Evolutionary conservation across 2,113 vertebrate species (phyloP), one percentile per base, ranked within the genome.

Genomic region (Dicrurus megarhynchus): DNA sequence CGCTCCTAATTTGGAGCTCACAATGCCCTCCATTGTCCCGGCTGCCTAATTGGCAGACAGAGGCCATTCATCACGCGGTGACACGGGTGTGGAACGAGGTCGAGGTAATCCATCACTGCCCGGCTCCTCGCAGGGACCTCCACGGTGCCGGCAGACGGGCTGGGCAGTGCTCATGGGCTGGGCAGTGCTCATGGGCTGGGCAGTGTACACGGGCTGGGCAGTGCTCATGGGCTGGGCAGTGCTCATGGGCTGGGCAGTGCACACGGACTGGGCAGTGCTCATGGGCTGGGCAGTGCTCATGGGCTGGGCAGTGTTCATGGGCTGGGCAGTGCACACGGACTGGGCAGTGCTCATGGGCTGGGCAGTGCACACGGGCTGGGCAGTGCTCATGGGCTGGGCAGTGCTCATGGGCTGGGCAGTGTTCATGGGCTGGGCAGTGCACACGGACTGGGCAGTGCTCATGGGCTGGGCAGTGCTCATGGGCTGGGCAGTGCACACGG

Each of bases 21-120:
- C 16, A 16, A 44, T 89, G 83, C 35, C 39, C 88, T 30, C 49
- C n/a, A 5, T 52, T 79, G 56, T 88, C 50, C 78, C 88, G 42
- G 74, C 76, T 63, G 52, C 67, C 94, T 87, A 68, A 93, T 80
- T 96, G 96, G 89, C 75, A 94, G 93, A 81, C 39, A 76, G 92
- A 52, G 95, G 71, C 59, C 67, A 86, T 97, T 79, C 84, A 94
- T 97, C 94, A 94, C 23, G 3, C 32, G 11, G 70, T 94, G 97
- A 90, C 64, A 32, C 49, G 39, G 18, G 21, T 8, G 23, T 52
- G 89, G 24, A 71, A 50, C 52, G 60, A 61, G 94, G 32, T 61
- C 57, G 7, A 61, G 76, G 41, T 12, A 47, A 89, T 91, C 87
- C 94, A 95, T 96, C 96, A 91, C 77, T 12, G 49, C 64, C 1